Evolutionary conservation across 1,140 invertebrate species (phyloP).

Genomic region (Delia radicum): DNA sequence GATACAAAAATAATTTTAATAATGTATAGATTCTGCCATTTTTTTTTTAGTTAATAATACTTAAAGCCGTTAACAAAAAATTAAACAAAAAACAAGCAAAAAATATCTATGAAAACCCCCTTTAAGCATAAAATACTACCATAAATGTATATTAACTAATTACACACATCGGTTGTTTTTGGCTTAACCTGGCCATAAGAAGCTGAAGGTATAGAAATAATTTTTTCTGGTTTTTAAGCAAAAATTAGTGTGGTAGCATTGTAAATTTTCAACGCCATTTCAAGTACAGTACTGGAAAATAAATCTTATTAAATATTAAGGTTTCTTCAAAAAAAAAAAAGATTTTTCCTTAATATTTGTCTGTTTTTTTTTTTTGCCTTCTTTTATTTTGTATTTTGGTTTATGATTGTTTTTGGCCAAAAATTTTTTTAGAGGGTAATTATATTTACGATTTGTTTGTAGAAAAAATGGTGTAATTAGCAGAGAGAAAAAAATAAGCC

Average conservation of each 20-base stretch:
- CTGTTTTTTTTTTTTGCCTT: neutral
- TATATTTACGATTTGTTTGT: neutral
- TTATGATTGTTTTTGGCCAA: neutral
- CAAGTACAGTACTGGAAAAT: neutral
- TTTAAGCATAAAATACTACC: neutral
- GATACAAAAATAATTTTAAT: neutral
- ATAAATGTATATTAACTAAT: neutral
- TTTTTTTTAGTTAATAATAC: neutral
- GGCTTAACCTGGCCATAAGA: neutral
- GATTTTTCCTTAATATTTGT: neutral
- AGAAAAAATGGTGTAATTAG: neutral
- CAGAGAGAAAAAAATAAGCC: neutral
- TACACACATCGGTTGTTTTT: neutral
- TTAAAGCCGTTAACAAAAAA: neutral
- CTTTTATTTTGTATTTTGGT: neutral
- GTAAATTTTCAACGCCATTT: neutral
- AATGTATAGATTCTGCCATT: neutral
- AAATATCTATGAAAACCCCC: neutral
- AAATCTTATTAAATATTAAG: neutral
- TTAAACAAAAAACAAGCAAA: neutral
- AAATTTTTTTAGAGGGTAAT: too few relatives aligned
- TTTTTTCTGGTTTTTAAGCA: too few relatives aligned
- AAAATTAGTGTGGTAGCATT: neutral
- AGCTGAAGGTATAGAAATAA: neutral
- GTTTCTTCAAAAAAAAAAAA: neutral